A percentile compares a stretch with the other conserved stretches of the same genome.
Evolutionary conservation across 2,888 invertebrate species (phyloP).

Genomic region (Tromatobia lineatoria): DNA sequence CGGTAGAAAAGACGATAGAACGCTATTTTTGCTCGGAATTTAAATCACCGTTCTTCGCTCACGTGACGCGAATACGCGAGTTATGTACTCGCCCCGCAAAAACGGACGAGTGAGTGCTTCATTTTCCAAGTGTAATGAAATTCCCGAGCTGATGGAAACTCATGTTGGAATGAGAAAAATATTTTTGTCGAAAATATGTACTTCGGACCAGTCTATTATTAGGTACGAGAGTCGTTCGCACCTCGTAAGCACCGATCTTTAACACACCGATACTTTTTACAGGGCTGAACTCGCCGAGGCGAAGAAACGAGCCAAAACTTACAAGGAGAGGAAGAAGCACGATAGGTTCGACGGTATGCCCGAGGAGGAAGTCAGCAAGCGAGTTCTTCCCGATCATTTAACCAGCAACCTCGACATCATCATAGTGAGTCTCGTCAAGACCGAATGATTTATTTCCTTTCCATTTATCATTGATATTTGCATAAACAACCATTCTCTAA

Average conservation of each 20-base stretch:
- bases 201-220: slow-evolving; percentile 55
- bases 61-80: not conserved
- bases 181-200: slow-evolving; percentile 3
- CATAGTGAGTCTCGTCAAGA: slow-evolving; percentile 92
- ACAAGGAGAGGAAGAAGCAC: slow-evolving; percentile 96
- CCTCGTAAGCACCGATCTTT: slow-evolving; percentile 25
- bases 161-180: not conserved
- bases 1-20: not conserved
- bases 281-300: slow-evolving; percentile 85
- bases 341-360: slow-evolving; percentile 98
- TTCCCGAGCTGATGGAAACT: not conserved
- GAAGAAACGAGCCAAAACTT: slow-evolving; percentile 84
- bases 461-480: not conserved
- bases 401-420: slow-evolving; percentile 98
- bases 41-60: slow-evolving; percentile 39
- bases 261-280: slow-evolving; percentile 57
- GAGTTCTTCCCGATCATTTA: slow-evolving; percentile 97
- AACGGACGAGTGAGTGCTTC: not conserved
- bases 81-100: not conserved
- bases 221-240: slow-evolving; percentile 48
- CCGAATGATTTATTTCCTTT: not conserved
- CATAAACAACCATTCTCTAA: not conserved
- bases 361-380: slow-evolving; percentile 97
- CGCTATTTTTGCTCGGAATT: slow-evolving; percentile 51
- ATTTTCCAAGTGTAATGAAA: not conserved